Evolutionary conservation across 2,113 vertebrate genomes (phyloP), one percentile per base, ranked within the genome.

Genomic region (Etheostoma cragini): DNA sequence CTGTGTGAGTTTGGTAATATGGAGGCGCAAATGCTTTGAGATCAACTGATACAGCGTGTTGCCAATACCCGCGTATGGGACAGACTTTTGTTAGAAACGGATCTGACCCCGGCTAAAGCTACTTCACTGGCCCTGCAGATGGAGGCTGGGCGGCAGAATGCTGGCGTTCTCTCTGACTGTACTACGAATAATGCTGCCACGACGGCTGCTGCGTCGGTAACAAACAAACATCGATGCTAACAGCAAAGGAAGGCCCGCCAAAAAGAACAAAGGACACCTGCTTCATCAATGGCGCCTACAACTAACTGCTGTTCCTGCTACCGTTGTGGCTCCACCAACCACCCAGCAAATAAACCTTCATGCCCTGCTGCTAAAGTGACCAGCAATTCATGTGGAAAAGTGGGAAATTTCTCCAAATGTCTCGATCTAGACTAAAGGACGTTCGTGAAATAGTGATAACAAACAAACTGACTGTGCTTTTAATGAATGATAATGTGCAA

Each of bases 401-500:
- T 68, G 6, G 65, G 46, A 53, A 49, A 69, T 35, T 77, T 77
- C 46, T 66, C 75, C 12, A 68, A 61, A 3, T 30, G 30, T 3
- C 2, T 30, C 30, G 0, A 4, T 30, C 30, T 30, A 4, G 30
- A 30, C 30, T 30, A 69, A 49, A 45, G 50, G 35, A 53, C 1
- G 35, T 8, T 7, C 8, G 35, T 38, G 35, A 38, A 38, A 38
- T 38, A 38, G 35, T 38, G 50, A 45, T 56, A 22, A 54, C 26
- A 22, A 54, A 45, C 15, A 60, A 72, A 65, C 16, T 64, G 57
- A 65, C 61, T 79, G 67, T 71, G 67, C 67, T 65, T 21, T 64
- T 65, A 12, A 72, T 72, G 60, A 64, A 17, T 72, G 60, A 72
- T 62, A 11, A 50, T 38, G 38, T 45, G 47, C 70, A 74, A 26